These are phyloP conservation scores for Henricia sp. DNA, from an alignment of 53 echinoderm and acorn worm species.

Conservation along the genomic window DNA sequence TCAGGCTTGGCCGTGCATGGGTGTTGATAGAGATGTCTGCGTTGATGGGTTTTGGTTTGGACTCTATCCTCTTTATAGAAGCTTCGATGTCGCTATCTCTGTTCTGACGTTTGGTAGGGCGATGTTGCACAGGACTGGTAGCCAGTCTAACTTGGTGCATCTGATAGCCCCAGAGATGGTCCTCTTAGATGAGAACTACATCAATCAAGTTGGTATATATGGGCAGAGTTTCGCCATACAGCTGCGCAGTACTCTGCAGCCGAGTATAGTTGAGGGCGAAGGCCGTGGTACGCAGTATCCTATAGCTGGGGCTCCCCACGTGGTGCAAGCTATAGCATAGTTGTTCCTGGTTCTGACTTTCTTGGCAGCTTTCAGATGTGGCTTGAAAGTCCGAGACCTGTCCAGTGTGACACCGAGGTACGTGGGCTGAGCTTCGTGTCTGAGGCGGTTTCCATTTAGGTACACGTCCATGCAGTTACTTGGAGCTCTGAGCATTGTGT, in stretches of 20 bases:
- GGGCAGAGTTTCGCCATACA: background rate
- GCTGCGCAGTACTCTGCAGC: background rate
- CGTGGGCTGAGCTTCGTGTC: too few relatives aligned
- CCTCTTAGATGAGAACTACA: background rate
- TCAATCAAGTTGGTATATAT: background rate
- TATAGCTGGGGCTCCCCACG: background rate
- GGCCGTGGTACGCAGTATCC: background rate
- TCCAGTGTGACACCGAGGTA: too few relatives aligned
- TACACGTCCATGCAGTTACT: background rate
- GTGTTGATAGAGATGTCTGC: too few relatives aligned
- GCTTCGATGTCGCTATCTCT: background rate
- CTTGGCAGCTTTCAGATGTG: background rate
- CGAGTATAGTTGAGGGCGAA: background rate
- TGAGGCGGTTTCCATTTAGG: background rate
- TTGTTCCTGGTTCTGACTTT: slow-evolving; percentile 1
- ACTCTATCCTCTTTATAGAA: background rate
- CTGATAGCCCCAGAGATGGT: background rate
- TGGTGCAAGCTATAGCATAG: background rate
- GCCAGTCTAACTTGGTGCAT: background rate
- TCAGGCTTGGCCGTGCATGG: too few relatives aligned
- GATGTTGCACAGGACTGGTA: background rate
- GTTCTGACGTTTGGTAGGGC: background rate
- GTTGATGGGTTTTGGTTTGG: too few relatives aligned
- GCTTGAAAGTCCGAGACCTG: background rate
- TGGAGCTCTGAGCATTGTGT: background rate